Percentiles rank a stretch among this genome's conserved stretches.
These are phyloP conservation scores for Luscinia luscinia DNA, from an alignment of 2,797 vertebrate genomes.

Conservation along the genomic window DNA sequence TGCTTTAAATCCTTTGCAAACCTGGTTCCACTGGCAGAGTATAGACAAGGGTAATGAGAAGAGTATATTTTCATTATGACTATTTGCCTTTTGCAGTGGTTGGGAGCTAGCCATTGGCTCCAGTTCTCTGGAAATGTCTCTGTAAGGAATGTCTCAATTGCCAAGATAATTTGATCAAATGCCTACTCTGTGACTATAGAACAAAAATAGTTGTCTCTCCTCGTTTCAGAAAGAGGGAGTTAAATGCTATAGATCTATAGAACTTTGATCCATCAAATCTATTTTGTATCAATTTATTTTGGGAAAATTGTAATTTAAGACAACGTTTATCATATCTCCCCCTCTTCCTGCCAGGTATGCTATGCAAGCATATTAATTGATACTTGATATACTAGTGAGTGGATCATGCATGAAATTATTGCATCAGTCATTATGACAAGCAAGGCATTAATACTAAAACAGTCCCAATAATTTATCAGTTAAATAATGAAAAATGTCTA, in stretches of 20 bases:
- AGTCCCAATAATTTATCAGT: background rate
- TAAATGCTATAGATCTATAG: background rate
- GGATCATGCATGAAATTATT: background rate
- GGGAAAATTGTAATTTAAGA: background rate
- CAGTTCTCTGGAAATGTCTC: background rate
- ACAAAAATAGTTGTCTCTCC: background rate
- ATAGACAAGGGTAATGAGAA: background rate
- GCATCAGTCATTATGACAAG: background rate
- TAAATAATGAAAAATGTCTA: background rate
- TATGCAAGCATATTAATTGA: background rate
- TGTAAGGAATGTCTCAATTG: background rate
- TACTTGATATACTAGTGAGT: background rate
- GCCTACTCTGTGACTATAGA: background rate
- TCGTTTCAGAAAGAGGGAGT: background rate
- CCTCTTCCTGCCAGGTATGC: background rate
- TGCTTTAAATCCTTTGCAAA: background rate
- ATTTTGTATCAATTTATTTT: background rate
- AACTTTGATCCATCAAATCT: background rate
- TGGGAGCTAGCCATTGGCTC: background rate
- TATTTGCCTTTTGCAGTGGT: background rate
- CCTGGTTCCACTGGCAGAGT: background rate
- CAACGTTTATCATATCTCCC: accelerated
- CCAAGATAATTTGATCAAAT: background rate
- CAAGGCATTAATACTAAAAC: background rate
- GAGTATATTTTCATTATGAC: background rate